Percentiles rank a stretch among this genome's conserved stretches.
Conservation (phyloP, 1,140 invertebrate genomes). For the Papilio polytes region DNA sequence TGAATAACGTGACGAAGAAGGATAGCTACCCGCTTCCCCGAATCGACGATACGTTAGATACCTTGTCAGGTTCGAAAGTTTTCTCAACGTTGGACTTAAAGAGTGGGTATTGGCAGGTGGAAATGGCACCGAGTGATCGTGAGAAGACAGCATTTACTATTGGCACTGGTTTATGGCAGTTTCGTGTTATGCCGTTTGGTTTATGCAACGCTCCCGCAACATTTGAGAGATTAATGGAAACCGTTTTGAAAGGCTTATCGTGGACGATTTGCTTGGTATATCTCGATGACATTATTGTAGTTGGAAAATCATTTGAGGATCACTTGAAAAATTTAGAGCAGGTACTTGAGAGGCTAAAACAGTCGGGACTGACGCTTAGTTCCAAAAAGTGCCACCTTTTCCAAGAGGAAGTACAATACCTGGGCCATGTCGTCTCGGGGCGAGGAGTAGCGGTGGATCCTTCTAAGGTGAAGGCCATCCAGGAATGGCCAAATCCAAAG, state of each 20-base stretch:
- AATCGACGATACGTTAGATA: no score
- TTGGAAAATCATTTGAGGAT: slow-evolving; percentile 40
- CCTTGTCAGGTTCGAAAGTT: no score
- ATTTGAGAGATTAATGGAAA: slow-evolving; percentile 44
- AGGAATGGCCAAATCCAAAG: slow-evolving; percentile 52
- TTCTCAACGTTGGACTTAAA: slow-evolving; percentile 27
- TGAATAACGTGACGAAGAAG: no score
- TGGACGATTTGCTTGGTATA: slow-evolving; percentile 55
- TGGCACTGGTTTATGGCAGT: slow-evolving; percentile 62
- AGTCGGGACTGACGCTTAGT: slow-evolving; percentile 24
- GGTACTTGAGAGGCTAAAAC: neutral
- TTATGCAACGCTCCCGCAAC: slow-evolving; percentile 23
- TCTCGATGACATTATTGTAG: slow-evolving; percentile 59
- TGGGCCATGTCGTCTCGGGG: slow-evolving; percentile 11
- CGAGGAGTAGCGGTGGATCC: slow-evolving; percentile 32
- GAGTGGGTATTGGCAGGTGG: no score
- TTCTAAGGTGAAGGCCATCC: slow-evolving; percentile 28
- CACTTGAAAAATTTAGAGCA: slow-evolving; percentile 33
- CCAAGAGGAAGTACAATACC: slow-evolving; percentile 20
- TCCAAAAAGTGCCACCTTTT: slow-evolving; percentile 39
- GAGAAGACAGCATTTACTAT: no score
- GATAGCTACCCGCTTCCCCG: no score
- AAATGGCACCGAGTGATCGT: no score
- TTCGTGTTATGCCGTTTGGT: slow-evolving; percentile 74
- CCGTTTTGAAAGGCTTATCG: slow-evolving; percentile 44